Evolutionary conservation across 2,888 invertebrate genomes (phyloP), one percentile per base, ranked within the genome.

Genomic region (Periphyllus acericola): DNA sequence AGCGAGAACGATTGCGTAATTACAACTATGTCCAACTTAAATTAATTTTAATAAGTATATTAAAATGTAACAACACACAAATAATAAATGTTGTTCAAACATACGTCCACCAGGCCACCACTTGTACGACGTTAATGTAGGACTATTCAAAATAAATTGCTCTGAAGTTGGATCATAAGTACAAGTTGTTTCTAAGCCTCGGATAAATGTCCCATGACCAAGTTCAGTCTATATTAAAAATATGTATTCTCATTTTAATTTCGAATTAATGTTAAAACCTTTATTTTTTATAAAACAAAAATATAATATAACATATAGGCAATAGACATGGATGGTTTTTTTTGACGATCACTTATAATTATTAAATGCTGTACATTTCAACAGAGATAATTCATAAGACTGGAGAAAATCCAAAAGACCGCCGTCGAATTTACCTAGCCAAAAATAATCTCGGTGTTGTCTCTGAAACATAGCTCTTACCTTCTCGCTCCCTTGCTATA

Each of bases 71-170:
- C 34, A 29, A 21, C 46, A 76, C 93, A 89, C 86, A 80, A 60
- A 75, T 8, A 46, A 32, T 34, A 60, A 60, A 21, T 52, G 52
- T 29, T n/a, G 32, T 60, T 60, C 84, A 87, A 89, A 94, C 96
- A 94, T 92, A 98, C 97, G 93, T 91, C 96, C 96, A 32, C 98
- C 98, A 36, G 98, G 98, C 98, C 98, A 98, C 98, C 98, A 98
- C 92, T 99, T 99, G 91, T 96, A 96, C 0, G 98, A 94, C 0
- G 97, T 96, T n/a, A 97, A 92, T 0, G 96, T 95, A 0, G 99
- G 98, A 86, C 96, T 96, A 91, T 98, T 94, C 40, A 99, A 91
- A 60, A 98, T 93, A 91, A 99, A 99, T 92, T 98, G 96, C 91
- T 97, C 93, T 0, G 95, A 96, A 6, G 91, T 91, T 0, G 94